Evolutionary conservation across 64 coral and sea anemone species (phyloP).

Genomic region (Cladopsammia gracilis): DNA sequence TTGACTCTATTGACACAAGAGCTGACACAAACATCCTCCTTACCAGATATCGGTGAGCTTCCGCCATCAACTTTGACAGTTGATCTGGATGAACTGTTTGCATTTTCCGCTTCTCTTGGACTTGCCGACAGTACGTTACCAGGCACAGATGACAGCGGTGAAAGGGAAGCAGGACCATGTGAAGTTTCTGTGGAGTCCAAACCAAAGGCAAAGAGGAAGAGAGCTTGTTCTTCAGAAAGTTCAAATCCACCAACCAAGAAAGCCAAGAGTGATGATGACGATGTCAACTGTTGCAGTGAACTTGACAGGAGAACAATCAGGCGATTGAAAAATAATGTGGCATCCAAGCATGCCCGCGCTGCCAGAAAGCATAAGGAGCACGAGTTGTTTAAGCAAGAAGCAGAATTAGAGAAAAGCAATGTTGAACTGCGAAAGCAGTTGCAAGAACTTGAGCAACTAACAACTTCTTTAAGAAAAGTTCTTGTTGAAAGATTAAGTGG

Average conservation of each 20-base stretch:
- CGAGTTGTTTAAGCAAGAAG: conserved; percentile 84
- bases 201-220: background rate
- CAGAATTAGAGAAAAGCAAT: conserved; percentile 75
- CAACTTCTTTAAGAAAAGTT: conserved; percentile 69
- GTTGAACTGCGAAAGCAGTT: conserved; percentile 65
- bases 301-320: conserved; percentile 75
- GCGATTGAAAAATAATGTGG: conserved; percentile 96
- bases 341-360: conserved; percentile 84
- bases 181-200: background rate
- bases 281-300: background rate
- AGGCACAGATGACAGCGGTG: background rate
- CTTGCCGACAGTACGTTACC: background rate
- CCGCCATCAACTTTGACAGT: background rate
- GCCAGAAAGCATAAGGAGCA: conserved; percentile 72
- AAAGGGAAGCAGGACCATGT: background rate
- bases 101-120: background rate
- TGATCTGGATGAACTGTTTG: background rate
- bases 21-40: conserved; percentile 16
- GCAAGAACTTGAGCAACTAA: conserved; percentile 73
- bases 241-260: conserved; percentile 11
- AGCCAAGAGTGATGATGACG: background rate
- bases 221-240: background rate
- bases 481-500: conserved; percentile 79
- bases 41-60: background rate
- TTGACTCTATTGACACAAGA: conserved; percentile 39